Conservation (phyloP, 2,113 vertebrate genomes). For the Crotalus helleri region DNA sequence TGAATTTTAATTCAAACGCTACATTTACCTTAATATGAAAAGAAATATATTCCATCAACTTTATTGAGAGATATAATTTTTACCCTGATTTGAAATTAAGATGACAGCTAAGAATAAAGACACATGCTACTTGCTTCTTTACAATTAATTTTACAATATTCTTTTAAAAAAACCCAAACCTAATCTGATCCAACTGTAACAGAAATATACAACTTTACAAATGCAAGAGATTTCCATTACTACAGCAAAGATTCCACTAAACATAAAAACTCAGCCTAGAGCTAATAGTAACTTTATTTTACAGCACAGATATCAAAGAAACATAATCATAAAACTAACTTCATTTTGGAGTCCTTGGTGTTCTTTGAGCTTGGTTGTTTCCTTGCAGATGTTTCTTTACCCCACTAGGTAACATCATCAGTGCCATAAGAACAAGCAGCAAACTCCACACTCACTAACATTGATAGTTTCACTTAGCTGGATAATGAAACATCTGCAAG, state of each 20-base stretch:
- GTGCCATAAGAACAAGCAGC: not conserved
- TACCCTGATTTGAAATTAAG: not conserved
- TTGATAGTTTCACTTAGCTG: not conserved
- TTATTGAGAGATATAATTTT: not conserved
- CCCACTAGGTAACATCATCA: not conserved
- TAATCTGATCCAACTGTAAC: not conserved
- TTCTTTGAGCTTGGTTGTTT: not conserved
- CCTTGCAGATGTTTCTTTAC: not conserved
- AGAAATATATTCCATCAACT: not conserved
- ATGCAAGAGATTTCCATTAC: not conserved
- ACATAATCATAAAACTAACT: not conserved
- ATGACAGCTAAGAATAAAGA: not conserved
- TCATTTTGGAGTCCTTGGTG: not conserved
- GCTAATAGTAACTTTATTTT: not conserved
- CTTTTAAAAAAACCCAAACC: not conserved
- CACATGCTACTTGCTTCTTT: not conserved
- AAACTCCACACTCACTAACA: too few species aligned
- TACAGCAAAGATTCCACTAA: not conserved
- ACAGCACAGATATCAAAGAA: not conserved
- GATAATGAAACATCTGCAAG: not conserved
- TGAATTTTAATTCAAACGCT: not conserved
- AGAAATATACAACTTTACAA: not conserved
- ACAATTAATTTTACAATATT: not conserved
- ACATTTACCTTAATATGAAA: not conserved
- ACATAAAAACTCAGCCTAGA: not conserved